phyloP scores from a whole-genome alignment of 2,797 vertebrate species.

The Choloepus didactylus region DNA sequence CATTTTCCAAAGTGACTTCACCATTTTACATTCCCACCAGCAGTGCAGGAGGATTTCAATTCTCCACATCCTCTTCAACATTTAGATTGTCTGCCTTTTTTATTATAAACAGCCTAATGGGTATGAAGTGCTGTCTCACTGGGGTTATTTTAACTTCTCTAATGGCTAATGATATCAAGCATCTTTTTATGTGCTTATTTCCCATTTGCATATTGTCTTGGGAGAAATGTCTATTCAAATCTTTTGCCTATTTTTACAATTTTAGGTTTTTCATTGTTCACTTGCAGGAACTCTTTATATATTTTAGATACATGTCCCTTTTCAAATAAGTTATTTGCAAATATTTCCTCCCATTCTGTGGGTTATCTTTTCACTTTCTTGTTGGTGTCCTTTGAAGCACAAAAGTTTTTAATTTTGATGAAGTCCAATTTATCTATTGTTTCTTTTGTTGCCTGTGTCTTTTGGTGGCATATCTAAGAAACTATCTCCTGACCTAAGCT shows the following conservation, averaged over 20 bases:
- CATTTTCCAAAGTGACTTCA: background rate
- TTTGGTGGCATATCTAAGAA: background rate
- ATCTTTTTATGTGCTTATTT: background rate
- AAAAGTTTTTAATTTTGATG: background rate
- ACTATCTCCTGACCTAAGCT: background rate
- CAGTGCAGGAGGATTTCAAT: background rate
- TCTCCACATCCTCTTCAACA: background rate
- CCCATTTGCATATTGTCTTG: background rate
- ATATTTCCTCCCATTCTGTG: background rate
- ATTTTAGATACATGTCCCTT: background rate
- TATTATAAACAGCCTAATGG: too few relatives aligned
- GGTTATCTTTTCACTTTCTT: background rate
- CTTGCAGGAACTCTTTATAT: background rate
- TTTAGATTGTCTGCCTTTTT: background rate
- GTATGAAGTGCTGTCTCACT: background rate
- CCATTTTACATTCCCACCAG: background rate
- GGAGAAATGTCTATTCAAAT: background rate
- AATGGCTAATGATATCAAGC: background rate
- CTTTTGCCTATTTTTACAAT: background rate
- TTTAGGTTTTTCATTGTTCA: background rate
- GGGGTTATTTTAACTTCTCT: background rate
- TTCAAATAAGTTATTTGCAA: background rate
- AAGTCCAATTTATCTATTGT: background rate
- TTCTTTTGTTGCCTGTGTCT: background rate
- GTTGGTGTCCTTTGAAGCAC: background rate